phyloP scores from a whole-genome alignment of 2,797 vertebrate genomes.

The Anisognathus igniventris region DNA sequence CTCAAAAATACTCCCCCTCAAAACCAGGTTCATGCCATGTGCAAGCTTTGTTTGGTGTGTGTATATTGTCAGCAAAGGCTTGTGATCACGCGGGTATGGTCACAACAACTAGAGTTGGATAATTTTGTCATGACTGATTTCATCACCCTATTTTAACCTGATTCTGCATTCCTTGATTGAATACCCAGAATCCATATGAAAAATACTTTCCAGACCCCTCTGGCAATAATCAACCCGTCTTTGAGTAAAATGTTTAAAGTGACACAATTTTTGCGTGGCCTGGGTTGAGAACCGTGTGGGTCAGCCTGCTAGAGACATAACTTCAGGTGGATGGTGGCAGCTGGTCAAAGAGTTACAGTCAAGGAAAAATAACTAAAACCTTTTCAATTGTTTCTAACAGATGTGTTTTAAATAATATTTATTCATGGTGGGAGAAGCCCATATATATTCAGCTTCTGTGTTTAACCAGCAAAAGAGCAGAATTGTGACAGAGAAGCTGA shows the following conservation, averaged over 20 bases:
- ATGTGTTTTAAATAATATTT: not conserved
- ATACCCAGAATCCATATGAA: constrained; percentile 45
- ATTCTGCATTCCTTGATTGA: constrained; percentile 89
- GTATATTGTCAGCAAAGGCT: not conserved
- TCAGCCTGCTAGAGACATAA: not conserved
- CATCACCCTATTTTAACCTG: constrained; percentile 83
- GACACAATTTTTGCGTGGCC: not conserved
- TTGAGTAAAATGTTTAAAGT: not conserved
- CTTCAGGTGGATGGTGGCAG: not conserved
- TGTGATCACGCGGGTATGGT: not conserved
- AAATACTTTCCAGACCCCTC: not conserved
- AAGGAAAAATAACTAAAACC: not conserved
- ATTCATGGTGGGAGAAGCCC: not conserved
- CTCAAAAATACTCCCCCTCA: not conserved
- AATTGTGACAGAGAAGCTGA: not conserved
- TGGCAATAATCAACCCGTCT: not conserved
- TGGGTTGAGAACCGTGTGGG: not conserved
- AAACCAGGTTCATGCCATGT: not conserved
- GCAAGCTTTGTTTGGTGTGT: not conserved
- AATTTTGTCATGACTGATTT: constrained; percentile 88
- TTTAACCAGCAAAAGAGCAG: not conserved
- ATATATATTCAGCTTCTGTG: not conserved
- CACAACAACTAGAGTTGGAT: constrained; percentile 74
- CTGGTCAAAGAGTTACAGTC: not conserved
- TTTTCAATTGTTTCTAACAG: not conserved